Base-by-base conservation (phyloP, 2,888 invertebrate genomes). In the Ophion ellenae region DNA sequence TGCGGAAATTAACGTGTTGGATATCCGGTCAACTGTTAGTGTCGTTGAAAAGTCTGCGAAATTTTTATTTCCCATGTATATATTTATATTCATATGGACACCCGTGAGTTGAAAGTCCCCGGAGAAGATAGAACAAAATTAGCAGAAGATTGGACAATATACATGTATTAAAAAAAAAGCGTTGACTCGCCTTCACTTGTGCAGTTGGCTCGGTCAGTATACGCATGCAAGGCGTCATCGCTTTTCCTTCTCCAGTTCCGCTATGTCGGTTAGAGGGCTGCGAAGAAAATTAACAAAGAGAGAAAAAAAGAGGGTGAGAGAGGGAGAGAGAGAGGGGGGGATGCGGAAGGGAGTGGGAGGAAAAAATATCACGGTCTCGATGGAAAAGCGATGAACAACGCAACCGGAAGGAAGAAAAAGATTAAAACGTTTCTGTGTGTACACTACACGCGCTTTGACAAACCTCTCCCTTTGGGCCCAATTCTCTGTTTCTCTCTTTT, bases 221-320 rank as follows among this genome's bases (percentile, higher is more conserved):
- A 73, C 66, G 36, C 57, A 36, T 67, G 36, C 71, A 73, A 40
- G 57, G 64, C 63, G 80, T 57, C 45, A 20, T 24, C 80, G 45
- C n/a, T 64, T 53, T 64, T 28, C 73, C 28, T 70, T 28, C 36
- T 79, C 69, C 28, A 45, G 17, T 74, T 64, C 63, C 32, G 28
- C 40, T 69, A n/a, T 36, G 40, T 75, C 36, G 63, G 69, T 69
- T 74, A 53, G 63, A 64, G 74, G 53, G 40, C 74, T 70, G 69
- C 47, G 73, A 79, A 75, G 69, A 79, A 83, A 82, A 73, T 45
- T n/a, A 4, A 71, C 10, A 75, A 20, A 69, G 59, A 69, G 40
- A 40, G 7, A 9, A 9, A 36, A 6, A 2, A 6, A 2, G 36
- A 7, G n/a, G n/a, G n/a, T n/a, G n/a, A n/a, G n/a, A n/a, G n/a